These are phyloP conservation scores for Ruditapes philippinarum DNA, from an alignment of 1,140 invertebrate genomes.

Conservation along the genomic window DNA sequence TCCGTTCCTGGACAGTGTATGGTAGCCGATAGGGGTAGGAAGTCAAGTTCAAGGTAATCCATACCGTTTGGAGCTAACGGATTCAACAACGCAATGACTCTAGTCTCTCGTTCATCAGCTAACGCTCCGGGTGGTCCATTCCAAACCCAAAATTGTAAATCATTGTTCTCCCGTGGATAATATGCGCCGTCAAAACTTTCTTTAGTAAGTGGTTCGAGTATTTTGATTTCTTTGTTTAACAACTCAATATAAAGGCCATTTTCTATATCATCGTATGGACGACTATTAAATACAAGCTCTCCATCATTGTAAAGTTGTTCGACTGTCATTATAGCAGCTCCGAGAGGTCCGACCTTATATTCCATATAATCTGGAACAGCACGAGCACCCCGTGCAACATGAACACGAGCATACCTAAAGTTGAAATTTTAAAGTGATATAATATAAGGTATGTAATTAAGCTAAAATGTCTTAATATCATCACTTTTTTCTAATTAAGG, in stretches of 20 bases:
- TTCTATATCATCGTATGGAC: constrained; percentile 72
- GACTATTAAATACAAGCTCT: constrained; percentile 70
- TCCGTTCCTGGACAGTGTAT: constrained; percentile 71
- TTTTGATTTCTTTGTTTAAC: constrained; percentile 35
- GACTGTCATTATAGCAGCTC: constrained; percentile 36
- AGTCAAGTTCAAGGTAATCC: constrained; percentile 72
- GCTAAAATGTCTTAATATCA: neutral
- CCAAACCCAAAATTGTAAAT: constrained; percentile 65
- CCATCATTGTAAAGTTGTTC: constrained; percentile 56
- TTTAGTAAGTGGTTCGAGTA: constrained; percentile 60
- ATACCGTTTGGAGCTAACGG: constrained; percentile 43
- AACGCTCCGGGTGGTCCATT: constrained; percentile 68
- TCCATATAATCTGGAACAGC: constrained; percentile 73
- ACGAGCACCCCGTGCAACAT: constrained; percentile 73
- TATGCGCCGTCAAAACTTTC: constrained; percentile 76
- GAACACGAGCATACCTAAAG: constrained; percentile 67
- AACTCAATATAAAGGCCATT: constrained; percentile 51
- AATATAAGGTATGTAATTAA: neutral
- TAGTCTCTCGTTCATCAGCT: constrained; percentile 64
- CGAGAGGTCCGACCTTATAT: constrained; percentile 76
- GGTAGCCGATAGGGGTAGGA: constrained; percentile 70
- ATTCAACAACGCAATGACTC: constrained; percentile 54
- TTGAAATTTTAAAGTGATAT: neutral
- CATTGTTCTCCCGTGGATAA: constrained; percentile 36
- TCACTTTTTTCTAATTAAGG: neutral